phyloP scores from a whole-genome alignment of 30 jellyfish, hydroid and myxozoan species.

The Cassiopea xamachana region DNA sequence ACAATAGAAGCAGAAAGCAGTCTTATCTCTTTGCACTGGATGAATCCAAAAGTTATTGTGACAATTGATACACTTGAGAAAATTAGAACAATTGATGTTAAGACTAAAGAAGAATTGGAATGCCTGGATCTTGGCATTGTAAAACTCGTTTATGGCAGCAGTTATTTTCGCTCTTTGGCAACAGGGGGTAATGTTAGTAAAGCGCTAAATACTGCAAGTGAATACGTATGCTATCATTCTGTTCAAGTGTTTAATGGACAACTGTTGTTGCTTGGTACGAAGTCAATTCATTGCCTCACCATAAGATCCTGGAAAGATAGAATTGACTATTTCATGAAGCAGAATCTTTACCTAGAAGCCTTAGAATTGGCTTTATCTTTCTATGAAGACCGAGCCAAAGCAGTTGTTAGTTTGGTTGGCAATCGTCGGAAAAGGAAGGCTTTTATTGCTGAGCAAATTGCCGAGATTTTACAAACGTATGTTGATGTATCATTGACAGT shows the following conservation, averaged over 20 bases:
- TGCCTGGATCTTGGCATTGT: constrained; percentile 95
- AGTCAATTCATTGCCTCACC: constrained; percentile 92
- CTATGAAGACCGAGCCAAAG: constrained; percentile 92
- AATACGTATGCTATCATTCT: constrained; percentile 95
- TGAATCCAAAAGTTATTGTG: constrained; percentile 89
- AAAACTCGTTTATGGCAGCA: constrained; percentile 95
- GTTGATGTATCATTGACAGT: constrained; percentile 94
- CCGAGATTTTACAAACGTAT: constrained; percentile 76
- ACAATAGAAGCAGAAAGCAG: constrained; percentile 73
- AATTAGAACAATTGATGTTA: constrained; percentile 87
- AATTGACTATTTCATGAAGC: constrained; percentile 89
- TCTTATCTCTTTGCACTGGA: constrained; percentile 87
- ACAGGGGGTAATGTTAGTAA: constrained; percentile 99
- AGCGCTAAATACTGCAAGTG: constrained; percentile 97
- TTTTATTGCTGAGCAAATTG: constrained; percentile 87
- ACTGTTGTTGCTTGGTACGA: constrained; percentile 93
- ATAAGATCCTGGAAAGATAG: constrained; percentile 95
- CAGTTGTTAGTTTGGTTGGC: constrained; percentile 92
- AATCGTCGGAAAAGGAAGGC: constrained; percentile 59
- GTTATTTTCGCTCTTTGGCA: constrained; percentile 94
- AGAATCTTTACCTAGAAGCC: constrained; percentile 91
- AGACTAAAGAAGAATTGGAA: constrained; percentile 90
- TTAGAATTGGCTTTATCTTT: constrained; percentile 82
- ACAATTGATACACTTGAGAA: constrained; percentile 90
- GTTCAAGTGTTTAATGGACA: constrained; percentile 96